phyloP scores from a whole-genome alignment of 2,113 vertebrate genomes.

The Harpagus bidentatus region DNA sequence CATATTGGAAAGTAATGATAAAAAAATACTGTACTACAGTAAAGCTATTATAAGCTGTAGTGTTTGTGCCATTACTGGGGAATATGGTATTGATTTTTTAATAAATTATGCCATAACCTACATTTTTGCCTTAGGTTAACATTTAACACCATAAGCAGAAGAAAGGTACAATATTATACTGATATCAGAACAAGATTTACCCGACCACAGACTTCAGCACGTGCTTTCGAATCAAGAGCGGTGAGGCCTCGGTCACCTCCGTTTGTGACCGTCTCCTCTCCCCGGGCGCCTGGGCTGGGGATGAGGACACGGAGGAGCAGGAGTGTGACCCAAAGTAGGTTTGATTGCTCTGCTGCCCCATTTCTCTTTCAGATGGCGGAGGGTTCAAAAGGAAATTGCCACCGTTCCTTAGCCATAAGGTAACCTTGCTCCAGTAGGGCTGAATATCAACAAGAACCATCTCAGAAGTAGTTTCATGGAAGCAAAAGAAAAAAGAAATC shows the following conservation, averaged over 20 bases:
- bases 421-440: neutral
- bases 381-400: neutral
- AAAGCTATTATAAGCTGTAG: conserved; percentile 63
- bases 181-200: neutral
- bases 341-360: neutral
- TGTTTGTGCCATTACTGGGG: conserved; percentile 55
- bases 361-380: neutral
- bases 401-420: neutral
- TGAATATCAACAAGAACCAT: fast-evolving
- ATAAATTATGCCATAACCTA: conserved; percentile 63
- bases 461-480: neutral
- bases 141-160: conserved; percentile 37
- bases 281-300: neutral
- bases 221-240: neutral
- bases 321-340: neutral
- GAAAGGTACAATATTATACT: neutral
- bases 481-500: neutral
- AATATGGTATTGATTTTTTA: conserved; percentile 66
- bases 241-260: neutral
- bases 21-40: conserved; percentile 40
- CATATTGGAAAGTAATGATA: conserved; percentile 59
- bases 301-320: neutral
- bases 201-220: neutral
- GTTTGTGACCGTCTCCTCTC: neutral
- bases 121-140: conserved; percentile 56